These are phyloP conservation scores for Globodera rostochiensis DNA, from an alignment of 1,140 invertebrate species.

Conservation along the genomic window DNA sequence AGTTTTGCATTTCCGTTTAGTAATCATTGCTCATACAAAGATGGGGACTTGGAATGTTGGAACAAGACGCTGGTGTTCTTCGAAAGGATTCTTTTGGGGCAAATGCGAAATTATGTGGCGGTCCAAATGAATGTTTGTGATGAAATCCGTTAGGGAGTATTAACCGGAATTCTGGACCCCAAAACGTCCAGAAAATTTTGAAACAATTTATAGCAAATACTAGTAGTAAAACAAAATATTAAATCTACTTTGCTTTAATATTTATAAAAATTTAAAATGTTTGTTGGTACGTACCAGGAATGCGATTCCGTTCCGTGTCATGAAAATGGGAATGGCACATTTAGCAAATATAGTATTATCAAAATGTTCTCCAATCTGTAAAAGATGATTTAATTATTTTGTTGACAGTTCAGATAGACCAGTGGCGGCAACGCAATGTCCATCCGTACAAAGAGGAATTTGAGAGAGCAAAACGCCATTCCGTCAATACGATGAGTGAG, in stretches of 20 bases:
- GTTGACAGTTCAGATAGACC: slow-evolving; percentile 38
- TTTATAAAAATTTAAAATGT: too few relatives aligned
- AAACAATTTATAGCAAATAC: too few relatives aligned
- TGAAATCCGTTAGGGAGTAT: too few relatives aligned
- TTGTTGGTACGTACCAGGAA: too few relatives aligned
- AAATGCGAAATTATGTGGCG: slow-evolving; percentile 57
- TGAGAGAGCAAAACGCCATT: slow-evolving; percentile 31
- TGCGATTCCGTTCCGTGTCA: too few relatives aligned
- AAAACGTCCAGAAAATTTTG: background rate
- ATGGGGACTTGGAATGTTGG: slow-evolving; percentile 46
- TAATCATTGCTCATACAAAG: slow-evolving; percentile 52
- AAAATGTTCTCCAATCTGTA: background rate
- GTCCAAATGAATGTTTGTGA: slow-evolving; percentile 54
- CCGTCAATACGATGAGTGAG: slow-evolving; percentile 45
- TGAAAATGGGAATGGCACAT: too few relatives aligned
- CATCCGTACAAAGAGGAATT: slow-evolving; percentile 44
- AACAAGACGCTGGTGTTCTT: slow-evolving; percentile 54
- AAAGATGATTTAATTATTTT: background rate
- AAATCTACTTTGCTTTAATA: too few relatives aligned
- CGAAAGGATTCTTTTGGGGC: slow-evolving; percentile 47
- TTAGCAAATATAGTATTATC: too few relatives aligned
- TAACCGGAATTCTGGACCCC: background rate
- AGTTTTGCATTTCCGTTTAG: slow-evolving; percentile 37
- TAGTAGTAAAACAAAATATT: too few relatives aligned
- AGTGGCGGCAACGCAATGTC: slow-evolving; percentile 48